Base-by-base conservation (phyloP, 2,797 vertebrate species). In the Prunella strophiata region DNA sequence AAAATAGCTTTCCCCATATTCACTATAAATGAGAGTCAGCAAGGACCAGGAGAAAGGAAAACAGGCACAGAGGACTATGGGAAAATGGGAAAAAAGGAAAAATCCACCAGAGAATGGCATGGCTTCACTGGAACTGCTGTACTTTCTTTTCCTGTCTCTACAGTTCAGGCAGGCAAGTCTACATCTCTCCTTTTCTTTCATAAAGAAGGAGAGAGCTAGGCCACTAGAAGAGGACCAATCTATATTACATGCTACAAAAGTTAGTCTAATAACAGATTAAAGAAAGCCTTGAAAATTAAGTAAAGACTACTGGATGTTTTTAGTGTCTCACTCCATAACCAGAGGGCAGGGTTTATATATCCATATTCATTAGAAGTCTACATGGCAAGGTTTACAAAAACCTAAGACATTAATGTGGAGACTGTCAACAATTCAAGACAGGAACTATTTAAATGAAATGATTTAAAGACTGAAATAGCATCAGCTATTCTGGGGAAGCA, bases 371-470 rank as follows among this genome's bases (percentile, higher is more conserved):
- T 38, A 67, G 7, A 74, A 80, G 45, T 48, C 45, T 63, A 22
- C n/a, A 42, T 17, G 20, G 70, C 32, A 78, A 80, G 57, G 20
- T 75, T 90, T 90, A 47, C 81, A 93, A 13, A 80, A 68, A 4
- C 17, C 10, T 6, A 48, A 92, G 38, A 8, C 21, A 55, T 91
- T 75, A 65, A 84, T 68, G 50, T 54, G 42, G 45, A 83, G 42
- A 89, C 23, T 63, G 43, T 95, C 89, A 87, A 61, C 48, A 74
- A 93, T 79, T 89, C 85, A 66, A 91, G 88, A 88, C 57, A 89
- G 85, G 65, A 95, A 89, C 57, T 67, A 51, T 73, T 83, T 82
- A 83, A 94, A 61, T 89, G 75, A 83, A 93, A 85, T 55, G 9
- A 92, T 78, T 87, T 87, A 70, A 91, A 88, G 88, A 57, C 47